These are phyloP conservation scores for Takifugu ocellatus DNA, from an alignment of 2,797 vertebrate species.

Conservation along the genomic window DNA sequence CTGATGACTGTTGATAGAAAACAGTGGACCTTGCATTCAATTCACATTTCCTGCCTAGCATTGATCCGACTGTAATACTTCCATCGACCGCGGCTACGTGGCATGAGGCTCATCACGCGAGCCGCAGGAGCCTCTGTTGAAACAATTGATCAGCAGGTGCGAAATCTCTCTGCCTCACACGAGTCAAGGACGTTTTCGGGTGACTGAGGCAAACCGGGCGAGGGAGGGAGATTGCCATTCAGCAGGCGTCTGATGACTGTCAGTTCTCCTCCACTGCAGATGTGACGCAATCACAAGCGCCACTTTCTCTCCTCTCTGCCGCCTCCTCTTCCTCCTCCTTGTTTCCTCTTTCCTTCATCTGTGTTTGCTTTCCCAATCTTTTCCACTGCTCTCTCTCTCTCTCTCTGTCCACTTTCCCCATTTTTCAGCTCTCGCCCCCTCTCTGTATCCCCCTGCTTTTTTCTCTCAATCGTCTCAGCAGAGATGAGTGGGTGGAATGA, in stretches of 20 bases:
- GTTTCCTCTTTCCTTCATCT: conserved; percentile 16
- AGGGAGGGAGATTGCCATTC: conserved; percentile 65
- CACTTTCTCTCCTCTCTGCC: conserved; percentile 35
- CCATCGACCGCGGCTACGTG: conserved; percentile 31
- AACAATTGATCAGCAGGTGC: conserved; percentile 32
- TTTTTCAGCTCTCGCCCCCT: conserved; percentile 20
- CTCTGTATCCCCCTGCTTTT: conserved; percentile 17
- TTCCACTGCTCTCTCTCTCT: conserved; percentile 11
- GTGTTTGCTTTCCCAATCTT: conserved; percentile 19
- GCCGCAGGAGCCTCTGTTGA: conserved; percentile 16
- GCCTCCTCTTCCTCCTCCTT: conserved; percentile 38
- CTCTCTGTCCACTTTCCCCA: conserved; percentile 10
- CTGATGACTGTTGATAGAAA: conserved; percentile 13
- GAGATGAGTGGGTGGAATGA: conserved; percentile 68
- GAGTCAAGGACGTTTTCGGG: conserved; percentile 51
- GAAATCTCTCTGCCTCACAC: conserved; percentile 8
- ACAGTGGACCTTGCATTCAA: conserved; percentile 11
- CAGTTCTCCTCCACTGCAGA: conserved; percentile 70
- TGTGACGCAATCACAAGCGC: conserved; percentile 59
- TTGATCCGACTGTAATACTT: conserved; percentile 46
- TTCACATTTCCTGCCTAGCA: conserved; percentile 27
- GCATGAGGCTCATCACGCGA: background rate
- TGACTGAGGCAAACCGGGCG: conserved; percentile 14
- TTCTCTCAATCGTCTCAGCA: conserved; percentile 48
- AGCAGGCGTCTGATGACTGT: conserved; percentile 62